Evolutionary conservation across 2,888 invertebrate species (phyloP).

Genomic region (Cataglyphis rosenhaueri): DNA sequence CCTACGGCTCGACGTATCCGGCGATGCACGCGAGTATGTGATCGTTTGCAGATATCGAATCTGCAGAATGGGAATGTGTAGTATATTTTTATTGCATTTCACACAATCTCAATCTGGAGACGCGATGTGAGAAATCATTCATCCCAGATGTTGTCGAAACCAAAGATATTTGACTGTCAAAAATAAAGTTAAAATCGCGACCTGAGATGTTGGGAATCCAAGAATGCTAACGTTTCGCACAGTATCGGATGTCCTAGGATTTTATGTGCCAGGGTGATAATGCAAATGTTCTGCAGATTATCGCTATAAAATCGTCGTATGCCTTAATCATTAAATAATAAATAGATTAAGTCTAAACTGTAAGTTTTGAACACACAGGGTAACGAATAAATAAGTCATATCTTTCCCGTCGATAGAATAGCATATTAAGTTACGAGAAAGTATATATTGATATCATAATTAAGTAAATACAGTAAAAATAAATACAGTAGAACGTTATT

Average conservation of each 20-base stretch:
- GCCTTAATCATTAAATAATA: conserved; percentile 41
- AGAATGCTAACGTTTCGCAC: background rate
- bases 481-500: conserved; percentile 55
- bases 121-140: background rate
- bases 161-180: conserved; percentile 41
- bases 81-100: background rate
- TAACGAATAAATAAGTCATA: conserved; percentile 61
- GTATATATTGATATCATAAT: conserved; percentile 59
- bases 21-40: conserved; percentile 85
- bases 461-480: conserved; percentile 56
- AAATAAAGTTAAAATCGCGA: background rate
- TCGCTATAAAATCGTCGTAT: conserved; percentile 5
- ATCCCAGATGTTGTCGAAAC: conserved; percentile 11
- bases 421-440: conserved; percentile 59
- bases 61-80: background rate
- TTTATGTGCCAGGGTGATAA: conserved; percentile 1
- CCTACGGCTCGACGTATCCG: conserved; percentile 81
- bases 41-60: conserved; percentile 16
- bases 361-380: conserved; percentile 71
- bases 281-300: conserved; percentile 1
- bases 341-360: conserved; percentile 40
- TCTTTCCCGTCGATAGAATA: conserved; percentile 52
- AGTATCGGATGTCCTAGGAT: background rate
- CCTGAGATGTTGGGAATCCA: background rate
- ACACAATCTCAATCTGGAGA: conserved; percentile 6